Percentiles rank a stretch among this genome's conserved stretches.
Conservation (phyloP, 2,888 invertebrate genomes). For the Lycia hirtaria region DNA sequence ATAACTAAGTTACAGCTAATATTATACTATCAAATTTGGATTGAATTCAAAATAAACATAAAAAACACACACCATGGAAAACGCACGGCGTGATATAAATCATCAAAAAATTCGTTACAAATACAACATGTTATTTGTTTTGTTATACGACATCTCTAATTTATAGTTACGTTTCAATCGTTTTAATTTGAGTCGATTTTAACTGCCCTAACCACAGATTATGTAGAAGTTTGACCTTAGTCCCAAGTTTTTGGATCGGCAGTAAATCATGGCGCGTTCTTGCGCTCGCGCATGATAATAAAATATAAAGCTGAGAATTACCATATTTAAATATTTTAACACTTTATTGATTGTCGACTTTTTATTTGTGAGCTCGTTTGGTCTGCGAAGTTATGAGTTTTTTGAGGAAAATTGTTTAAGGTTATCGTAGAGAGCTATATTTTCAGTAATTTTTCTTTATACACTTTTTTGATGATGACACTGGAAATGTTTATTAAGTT, state of each 20-base stretch:
- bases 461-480: too few species aligned
- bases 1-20: too few species aligned
- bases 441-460: too few species aligned
- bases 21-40: too few species aligned
- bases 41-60: too few species aligned
- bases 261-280: conserved; percentile 51
- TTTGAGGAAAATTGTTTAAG: not conserved
- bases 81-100: conserved; percentile 12
- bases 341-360: conserved; percentile 59
- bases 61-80: too few species aligned
- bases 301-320: conserved; percentile 56
- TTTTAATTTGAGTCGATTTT: conserved; percentile 61
- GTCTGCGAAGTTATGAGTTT: not conserved
- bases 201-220: conserved; percentile 29
- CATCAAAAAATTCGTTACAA: conserved; percentile 18
- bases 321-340: conserved; percentile 63
- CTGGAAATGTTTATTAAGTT: too few species aligned
- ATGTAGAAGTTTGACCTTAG: conserved; percentile 9
- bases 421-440: not conserved
- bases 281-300: conserved; percentile 44
- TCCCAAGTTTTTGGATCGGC: conserved; percentile 47
- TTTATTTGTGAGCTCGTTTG: conserved; percentile 47
- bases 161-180: conserved; percentile 41
- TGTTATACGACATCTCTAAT: conserved; percentile 32
- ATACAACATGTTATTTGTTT: conserved; percentile 34